Percentiles rank a stretch among this genome's conserved stretches.
phyloP scores from a whole-genome alignment of 2,797 vertebrate genomes.

The Mormyrus proboscirostris region DNA sequence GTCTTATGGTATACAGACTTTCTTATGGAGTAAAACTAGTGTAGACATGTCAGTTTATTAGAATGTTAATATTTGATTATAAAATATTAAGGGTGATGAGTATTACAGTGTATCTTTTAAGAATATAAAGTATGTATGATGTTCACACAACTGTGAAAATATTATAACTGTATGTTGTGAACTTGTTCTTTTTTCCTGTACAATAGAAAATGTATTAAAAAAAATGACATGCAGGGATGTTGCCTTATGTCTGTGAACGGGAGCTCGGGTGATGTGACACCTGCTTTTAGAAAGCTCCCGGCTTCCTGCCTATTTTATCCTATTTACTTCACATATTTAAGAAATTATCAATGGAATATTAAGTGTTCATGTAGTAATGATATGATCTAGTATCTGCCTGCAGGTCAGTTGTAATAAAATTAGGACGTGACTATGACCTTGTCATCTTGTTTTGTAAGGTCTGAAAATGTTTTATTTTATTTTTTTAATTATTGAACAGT shows the following conservation, averaged over 20 bases:
- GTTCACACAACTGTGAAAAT: conserved; percentile 79
- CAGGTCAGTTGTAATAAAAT: conserved; percentile 74
- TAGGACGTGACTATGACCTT: conserved; percentile 61
- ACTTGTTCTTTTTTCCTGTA: conserved; percentile 65
- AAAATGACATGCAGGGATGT: conserved; percentile 70
- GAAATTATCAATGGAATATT: conserved; percentile 61
- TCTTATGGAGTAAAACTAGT: conserved; percentile 49
- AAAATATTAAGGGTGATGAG: conserved; percentile 55
- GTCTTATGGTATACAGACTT: conserved; percentile 48
- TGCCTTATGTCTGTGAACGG: conserved; percentile 71
- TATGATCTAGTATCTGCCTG: conserved; percentile 69
- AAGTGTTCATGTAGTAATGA: conserved; percentile 70
- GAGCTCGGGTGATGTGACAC: conserved; percentile 56
- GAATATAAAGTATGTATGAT: conserved; percentile 65
- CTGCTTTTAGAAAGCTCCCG: conserved; percentile 62
- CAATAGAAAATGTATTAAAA: conserved; percentile 66
- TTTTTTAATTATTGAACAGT: neutral
- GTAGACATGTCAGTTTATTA: conserved; percentile 63
- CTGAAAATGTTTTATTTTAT: conserved; percentile 32
- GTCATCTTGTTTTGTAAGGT: conserved; percentile 63
- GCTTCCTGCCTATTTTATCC: conserved; percentile 61
- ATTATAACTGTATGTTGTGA: conserved; percentile 72
- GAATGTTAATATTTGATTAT: conserved; percentile 69
- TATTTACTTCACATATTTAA: conserved; percentile 67
- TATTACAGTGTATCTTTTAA: conserved; percentile 26